These are phyloP conservation scores for Drosophila trapezifrons DNA, from an alignment of 1,140 invertebrate genomes.

Conservation along the genomic window DNA sequence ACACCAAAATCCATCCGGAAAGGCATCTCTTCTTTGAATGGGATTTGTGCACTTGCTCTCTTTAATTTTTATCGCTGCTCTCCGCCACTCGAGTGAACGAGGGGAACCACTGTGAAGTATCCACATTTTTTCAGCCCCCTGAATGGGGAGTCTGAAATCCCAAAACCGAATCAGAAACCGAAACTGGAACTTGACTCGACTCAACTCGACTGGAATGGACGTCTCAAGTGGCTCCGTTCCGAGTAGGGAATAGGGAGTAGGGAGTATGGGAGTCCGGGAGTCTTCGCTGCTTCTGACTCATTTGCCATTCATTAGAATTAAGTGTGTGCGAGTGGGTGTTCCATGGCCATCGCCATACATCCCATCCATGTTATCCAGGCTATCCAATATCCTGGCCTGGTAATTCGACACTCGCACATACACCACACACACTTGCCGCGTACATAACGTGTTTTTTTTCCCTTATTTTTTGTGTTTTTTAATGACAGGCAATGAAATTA, in stretches of 20 bases:
- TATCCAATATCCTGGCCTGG: constrained; percentile 54
- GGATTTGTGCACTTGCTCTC: constrained; percentile 6
- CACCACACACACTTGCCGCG: constrained; percentile 8
- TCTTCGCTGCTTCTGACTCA: constrained; percentile 52
- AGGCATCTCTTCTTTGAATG: neutral
- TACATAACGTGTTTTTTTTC: constrained; percentile 22
- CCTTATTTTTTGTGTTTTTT: constrained; percentile 27
- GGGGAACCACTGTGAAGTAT: constrained; percentile 13
- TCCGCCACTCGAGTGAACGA: neutral
- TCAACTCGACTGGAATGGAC: constrained; percentile 60
- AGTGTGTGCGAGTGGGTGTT: constrained; percentile 21
- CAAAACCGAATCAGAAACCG: constrained; percentile 17
- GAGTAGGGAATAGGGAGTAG: neutral
- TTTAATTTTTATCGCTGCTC: constrained; percentile 14
- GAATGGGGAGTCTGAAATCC: constrained; percentile 16
- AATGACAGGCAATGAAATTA: constrained; percentile 75
- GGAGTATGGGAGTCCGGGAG: neutral
- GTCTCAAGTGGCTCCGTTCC: constrained; percentile 28
- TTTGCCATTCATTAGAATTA: constrained; percentile 56
- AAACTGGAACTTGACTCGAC: constrained; percentile 44
- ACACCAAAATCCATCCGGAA: no score
- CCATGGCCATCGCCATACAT: neutral
- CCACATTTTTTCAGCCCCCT: neutral
- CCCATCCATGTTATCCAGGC: neutral
- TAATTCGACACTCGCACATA: constrained; percentile 47